phyloP scores from a whole-genome alignment of 2,113 vertebrate genomes.

The Charina bottae region DNA sequence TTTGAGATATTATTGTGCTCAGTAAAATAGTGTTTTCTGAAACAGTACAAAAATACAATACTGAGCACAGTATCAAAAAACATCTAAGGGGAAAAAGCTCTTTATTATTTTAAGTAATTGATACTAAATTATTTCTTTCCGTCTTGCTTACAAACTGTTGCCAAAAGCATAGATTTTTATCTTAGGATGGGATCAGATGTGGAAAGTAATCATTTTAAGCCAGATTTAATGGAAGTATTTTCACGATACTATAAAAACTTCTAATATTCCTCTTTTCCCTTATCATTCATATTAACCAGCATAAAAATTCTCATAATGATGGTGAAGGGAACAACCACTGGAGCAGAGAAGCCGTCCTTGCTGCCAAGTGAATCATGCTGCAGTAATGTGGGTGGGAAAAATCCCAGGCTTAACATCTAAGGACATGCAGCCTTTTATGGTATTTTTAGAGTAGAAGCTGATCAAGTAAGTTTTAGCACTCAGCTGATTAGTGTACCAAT shows the following conservation, averaged over 20 bases:
- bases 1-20: neutral
- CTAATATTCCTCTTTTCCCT: neutral
- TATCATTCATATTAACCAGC: constrained; percentile 8
- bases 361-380: constrained; percentile 61
- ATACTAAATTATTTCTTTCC: neutral
- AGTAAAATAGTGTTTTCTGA: neutral
- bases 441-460: constrained; percentile 58
- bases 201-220: neutral
- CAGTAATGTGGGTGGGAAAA: constrained; percentile 67
- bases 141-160: neutral
- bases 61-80: neutral
- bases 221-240: constrained; percentile 3
- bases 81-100: neutral
- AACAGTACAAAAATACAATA: neutral
- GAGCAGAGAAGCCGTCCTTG: constrained; percentile 28
- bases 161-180: neutral
- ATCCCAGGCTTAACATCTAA: constrained; percentile 57
- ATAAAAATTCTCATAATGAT: constrained; percentile 12
- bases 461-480: constrained; percentile 44
- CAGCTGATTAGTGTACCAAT: constrained; percentile 29
- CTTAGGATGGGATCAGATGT: neutral
- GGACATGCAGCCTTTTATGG: constrained; percentile 70
- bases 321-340: constrained; percentile 43
- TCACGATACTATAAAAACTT: neutral
- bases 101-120: neutral